Evolutionary conservation across 1,140 invertebrate species (phyloP).

Genomic region (Drosophila insularis): DNA sequence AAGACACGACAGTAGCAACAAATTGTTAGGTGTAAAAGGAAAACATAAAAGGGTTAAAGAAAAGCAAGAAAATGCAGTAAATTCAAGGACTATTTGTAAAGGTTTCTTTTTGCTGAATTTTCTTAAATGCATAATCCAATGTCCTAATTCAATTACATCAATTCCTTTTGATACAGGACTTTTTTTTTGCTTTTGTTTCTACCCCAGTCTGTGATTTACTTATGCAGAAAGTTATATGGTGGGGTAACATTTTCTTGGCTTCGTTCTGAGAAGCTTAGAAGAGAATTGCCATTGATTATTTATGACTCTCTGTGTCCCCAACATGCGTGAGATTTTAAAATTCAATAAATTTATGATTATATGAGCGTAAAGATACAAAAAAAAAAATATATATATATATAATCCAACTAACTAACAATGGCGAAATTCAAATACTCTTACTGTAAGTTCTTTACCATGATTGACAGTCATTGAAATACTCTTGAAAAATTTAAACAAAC

Average conservation of each 20-base stretch:
- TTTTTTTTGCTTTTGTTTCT: neutral
- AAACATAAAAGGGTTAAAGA: slow-evolving; percentile 8
- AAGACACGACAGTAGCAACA: neutral
- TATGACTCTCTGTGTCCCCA: slow-evolving; percentile 34
- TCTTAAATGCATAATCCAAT: slow-evolving; percentile 1
- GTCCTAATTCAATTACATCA: slow-evolving; percentile 2
- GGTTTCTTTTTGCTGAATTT: neutral
- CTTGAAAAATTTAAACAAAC: no score
- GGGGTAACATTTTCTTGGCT: slow-evolving; percentile 3
- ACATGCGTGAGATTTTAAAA: slow-evolving; percentile 58
- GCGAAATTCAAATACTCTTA: neutral
- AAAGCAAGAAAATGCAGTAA: neutral
- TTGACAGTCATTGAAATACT: no score
- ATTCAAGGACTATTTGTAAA: neutral
- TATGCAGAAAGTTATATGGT: neutral
- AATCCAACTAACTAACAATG: neutral
- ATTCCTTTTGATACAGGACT: slow-evolving; percentile 7
- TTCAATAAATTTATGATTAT: slow-evolving; percentile 81
- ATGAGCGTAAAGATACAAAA: slow-evolving; percentile 26
- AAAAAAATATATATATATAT: no score
- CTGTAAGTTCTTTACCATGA: neutral
- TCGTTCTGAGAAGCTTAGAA: slow-evolving; percentile 18
- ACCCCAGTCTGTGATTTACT: neutral
- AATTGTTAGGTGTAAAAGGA: slow-evolving; percentile 7
- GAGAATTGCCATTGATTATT: slow-evolving; percentile 48